Base-by-base conservation (phyloP, 2,113 vertebrate species). In the Prinia subflava region DNA sequence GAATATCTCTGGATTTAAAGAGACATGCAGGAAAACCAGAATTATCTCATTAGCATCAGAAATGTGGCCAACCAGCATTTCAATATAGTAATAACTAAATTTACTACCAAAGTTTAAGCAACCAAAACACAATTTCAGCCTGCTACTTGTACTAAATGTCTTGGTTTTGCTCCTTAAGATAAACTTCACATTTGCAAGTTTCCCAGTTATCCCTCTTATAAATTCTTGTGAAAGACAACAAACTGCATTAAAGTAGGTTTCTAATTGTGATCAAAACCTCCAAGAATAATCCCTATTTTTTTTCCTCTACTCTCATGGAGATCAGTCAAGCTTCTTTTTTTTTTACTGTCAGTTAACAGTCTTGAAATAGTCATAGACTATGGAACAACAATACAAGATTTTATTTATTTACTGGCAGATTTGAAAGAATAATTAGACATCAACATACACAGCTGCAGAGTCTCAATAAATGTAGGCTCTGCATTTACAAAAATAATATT, bases 391-490 rank as follows among this genome's bases (percentile, higher is more conserved):
- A 65, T 19, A n/a, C 13, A 71, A 47, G 49, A 87, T 75, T 55
- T 33, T 55, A 55, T 55, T 56, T 84, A 78, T 76, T 92, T 87
- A 84, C 44, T 41, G 31, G 22, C 42, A 94, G 87, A 80, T 65
- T 83, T 56, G 41, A 86, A 90, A 94, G 82, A 88, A 47, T 83
- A 91, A 92, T 87, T 85, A 90, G 50, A 74, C 71, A 91, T 80
- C 74, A 88, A 94, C 15, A 22, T 50, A 91, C 55, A 77, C 63
- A 94, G 93, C 84, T 92, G 67, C 67, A 91, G 28, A 68, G 39
- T 62, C 63, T 95, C 89, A 92, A 57, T 49, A 95, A n/a, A 79
- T 18, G 65, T 3, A 53, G 28, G 20, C 41, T 94, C 41, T 75
- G 28, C 25, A 87, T 39, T 79, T 30, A 91, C 13, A 94, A 84